Percentiles rank a stretch among this genome's conserved stretches.
Evolutionary conservation across 2,888 invertebrate species (phyloP).

Genomic region (Luperina testacea): DNA sequence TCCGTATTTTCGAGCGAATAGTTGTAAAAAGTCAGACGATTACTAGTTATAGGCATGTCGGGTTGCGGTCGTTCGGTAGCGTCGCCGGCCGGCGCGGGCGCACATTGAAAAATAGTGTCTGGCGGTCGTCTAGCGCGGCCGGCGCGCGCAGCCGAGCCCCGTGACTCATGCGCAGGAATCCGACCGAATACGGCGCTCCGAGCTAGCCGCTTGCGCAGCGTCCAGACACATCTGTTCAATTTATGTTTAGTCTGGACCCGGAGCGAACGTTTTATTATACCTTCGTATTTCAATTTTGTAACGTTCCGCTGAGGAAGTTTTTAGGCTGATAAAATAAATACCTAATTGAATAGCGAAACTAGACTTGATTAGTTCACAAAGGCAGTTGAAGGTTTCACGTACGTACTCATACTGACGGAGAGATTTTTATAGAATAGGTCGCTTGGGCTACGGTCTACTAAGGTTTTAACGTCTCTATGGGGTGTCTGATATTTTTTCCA

Average conservation of each 20-base stretch:
- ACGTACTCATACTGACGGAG: too few species aligned
- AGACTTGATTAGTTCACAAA: neutral
- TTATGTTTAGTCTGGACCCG: constrained; percentile 75
- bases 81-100: constrained; percentile 67
- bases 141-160: constrained; percentile 65
- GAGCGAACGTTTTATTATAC: constrained; percentile 67
- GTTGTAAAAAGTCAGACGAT: constrained; percentile 60
- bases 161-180: constrained; percentile 81
- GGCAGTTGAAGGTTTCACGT: too few species aligned
- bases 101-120: constrained; percentile 82
- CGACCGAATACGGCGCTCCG: constrained; percentile 73
- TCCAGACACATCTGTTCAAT: constrained; percentile 69
- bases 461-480: neutral
- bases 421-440: too few species aligned
- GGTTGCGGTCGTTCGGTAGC: constrained; percentile 60
- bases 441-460: neutral
- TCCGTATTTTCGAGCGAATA: constrained; percentile 52
- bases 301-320: constrained; percentile 27
- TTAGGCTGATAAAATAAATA: constrained; percentile 7
- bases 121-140: constrained; percentile 78
- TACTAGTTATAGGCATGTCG: constrained; percentile 68
- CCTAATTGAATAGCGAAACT: neutral
- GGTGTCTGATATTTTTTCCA: constrained; percentile 6
- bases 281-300: constrained; percentile 57
- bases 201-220: constrained; percentile 54